Conservation (phyloP, 2,888 invertebrate genomes). For the Amiota communis region DNA sequence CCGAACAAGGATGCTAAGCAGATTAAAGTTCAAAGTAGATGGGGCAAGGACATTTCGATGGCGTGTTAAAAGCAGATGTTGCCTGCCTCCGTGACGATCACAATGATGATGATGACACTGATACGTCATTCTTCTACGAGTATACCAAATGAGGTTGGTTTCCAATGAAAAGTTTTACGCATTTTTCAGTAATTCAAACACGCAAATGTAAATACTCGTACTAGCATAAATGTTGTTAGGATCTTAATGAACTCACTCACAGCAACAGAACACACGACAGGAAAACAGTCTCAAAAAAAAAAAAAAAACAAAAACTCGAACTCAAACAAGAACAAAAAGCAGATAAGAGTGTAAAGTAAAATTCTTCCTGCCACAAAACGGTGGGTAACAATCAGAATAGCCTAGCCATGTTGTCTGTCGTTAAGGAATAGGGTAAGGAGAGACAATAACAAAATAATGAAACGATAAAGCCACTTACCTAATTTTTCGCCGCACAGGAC, state of each 20-base stretch:
- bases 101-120: neutral
- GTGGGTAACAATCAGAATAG: conserved; percentile 50
- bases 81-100: neutral
- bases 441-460: neutral
- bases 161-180: conserved; percentile 54
- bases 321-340: conserved; percentile 45
- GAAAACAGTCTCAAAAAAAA: conserved; percentile 58
- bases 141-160: conserved; percentile 36
- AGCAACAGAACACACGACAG: conserved; percentile 48
- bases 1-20: conserved; percentile 30
- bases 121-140: neutral
- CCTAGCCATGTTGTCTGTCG: conserved; percentile 37
- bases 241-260: conserved; percentile 49
- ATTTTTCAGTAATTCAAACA: conserved; percentile 58
- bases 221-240: conserved; percentile 21
- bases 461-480: conserved; percentile 62
- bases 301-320: too few species aligned
- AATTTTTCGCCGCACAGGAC: conserved; percentile 67
- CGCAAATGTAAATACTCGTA: conserved; percentile 55
- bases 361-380: conserved; percentile 35
- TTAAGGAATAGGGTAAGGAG: neutral
- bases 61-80: conserved; percentile 7
- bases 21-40: neutral
- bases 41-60: neutral
- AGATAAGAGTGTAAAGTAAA: conserved; percentile 48